phyloP scores from a whole-genome alignment of 2,113 vertebrate species.

The Propithecus coquereli region DNA sequence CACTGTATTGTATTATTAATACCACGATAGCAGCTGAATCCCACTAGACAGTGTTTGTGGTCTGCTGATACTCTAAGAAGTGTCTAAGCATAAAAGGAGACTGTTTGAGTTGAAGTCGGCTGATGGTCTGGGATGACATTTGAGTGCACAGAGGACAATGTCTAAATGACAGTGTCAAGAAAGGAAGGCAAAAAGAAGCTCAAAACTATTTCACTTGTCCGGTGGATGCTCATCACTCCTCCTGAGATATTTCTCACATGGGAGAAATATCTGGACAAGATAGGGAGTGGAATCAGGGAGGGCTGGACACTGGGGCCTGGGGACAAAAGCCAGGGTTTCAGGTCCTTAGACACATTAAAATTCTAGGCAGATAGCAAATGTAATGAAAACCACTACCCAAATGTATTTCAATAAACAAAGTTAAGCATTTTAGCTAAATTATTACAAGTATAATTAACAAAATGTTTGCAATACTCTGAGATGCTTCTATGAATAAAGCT shows the following conservation, averaged over 20 bases:
- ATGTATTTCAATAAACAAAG: slow-evolving; percentile 50
- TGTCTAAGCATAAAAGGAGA: slow-evolving; percentile 82
- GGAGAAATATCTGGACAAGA: slow-evolving; percentile 77
- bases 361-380: slow-evolving; percentile 71
- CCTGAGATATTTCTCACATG: slow-evolving; percentile 75
- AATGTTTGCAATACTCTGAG: slow-evolving; percentile 45
- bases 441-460: slow-evolving; percentile 58
- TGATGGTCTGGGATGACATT: slow-evolving; percentile 81
- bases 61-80: slow-evolving; percentile 79
- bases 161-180: slow-evolving; percentile 78
- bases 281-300: slow-evolving; percentile 69
- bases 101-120: slow-evolving; percentile 79
- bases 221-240: slow-evolving; percentile 69
- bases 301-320: slow-evolving; percentile 65
- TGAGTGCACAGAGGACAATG: slow-evolving; percentile 81
- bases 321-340: slow-evolving; percentile 73
- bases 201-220: slow-evolving; percentile 68
- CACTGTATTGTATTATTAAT: slow-evolving; percentile 84
- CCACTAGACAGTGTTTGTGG: slow-evolving; percentile 82
- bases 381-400: slow-evolving; percentile 62
- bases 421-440: slow-evolving; percentile 64
- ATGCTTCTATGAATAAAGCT: slow-evolving; percentile 50
- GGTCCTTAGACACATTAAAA: slow-evolving; percentile 59
- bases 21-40: slow-evolving; percentile 78
- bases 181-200: slow-evolving; percentile 68